phyloP scores from a whole-genome alignment of 2,113 vertebrate species.

The Bostrychus sinensis region DNA sequence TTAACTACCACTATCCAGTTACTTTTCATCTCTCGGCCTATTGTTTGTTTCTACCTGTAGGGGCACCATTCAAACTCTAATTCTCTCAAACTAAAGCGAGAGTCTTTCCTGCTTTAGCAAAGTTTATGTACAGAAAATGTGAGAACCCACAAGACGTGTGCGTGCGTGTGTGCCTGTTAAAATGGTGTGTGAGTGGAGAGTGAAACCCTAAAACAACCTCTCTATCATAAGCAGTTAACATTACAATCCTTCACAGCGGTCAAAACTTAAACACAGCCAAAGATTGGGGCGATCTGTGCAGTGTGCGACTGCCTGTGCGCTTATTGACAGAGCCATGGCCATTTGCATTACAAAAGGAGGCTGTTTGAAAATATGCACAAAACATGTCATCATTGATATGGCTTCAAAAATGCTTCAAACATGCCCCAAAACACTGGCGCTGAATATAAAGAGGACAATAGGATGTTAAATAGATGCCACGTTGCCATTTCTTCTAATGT shows the following conservation, averaged over 20 bases:
- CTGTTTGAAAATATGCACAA: slow-evolving; percentile 67
- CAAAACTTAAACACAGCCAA: slow-evolving; percentile 47
- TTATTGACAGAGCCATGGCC: slow-evolving; percentile 63
- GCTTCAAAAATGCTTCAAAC: slow-evolving; percentile 70
- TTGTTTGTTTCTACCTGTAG: not conserved
- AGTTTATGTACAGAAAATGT: slow-evolving; percentile 4
- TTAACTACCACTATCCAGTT: too few relatives aligned
- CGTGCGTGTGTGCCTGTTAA: slow-evolving; percentile 47
- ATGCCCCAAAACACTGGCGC: slow-evolving; percentile 44
- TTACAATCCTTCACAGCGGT: slow-evolving; percentile 72
- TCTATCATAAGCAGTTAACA: slow-evolving; percentile 75
- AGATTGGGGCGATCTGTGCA: slow-evolving; percentile 52
- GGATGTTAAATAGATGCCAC: slow-evolving; percentile 46
- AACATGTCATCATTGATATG: slow-evolving; percentile 74
- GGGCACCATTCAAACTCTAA: not conserved
- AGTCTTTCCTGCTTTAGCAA: not conserved
- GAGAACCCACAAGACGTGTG: slow-evolving; percentile 56
- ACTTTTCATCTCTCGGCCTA: too few relatives aligned
- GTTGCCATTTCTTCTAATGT: slow-evolving; percentile 41
- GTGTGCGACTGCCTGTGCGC: slow-evolving; percentile 49
- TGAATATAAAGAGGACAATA: slow-evolving; percentile 47
- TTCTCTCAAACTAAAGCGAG: not conserved
- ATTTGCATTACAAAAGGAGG: slow-evolving; percentile 75
- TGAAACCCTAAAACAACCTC: slow-evolving; percentile 67
- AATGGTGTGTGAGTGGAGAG: slow-evolving; percentile 53